Conservation (phyloP, 2,797 vertebrate genomes). For the Xenops minutus region DNA sequence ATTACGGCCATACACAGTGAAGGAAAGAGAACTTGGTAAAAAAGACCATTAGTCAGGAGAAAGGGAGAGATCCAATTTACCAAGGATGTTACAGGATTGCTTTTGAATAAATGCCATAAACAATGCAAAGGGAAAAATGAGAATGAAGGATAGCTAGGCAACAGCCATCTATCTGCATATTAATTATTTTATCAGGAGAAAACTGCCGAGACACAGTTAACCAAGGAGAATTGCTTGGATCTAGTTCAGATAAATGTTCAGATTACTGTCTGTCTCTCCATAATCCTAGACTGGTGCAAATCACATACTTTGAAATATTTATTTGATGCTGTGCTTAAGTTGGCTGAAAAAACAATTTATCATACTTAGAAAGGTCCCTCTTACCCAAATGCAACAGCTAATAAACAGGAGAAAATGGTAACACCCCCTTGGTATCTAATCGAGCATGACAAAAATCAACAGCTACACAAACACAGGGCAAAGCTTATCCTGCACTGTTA, state of each 20-base stretch:
- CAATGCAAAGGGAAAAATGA: conserved; percentile 3
- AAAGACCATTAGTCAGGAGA: background rate
- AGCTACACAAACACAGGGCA: background rate
- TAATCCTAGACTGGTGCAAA: background rate
- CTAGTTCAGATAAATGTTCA: background rate
- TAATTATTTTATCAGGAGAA: conserved; percentile 36
- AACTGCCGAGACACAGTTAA: conserved; percentile 49
- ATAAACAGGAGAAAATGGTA: background rate
- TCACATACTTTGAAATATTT: conserved; percentile 11
- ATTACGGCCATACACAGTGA: background rate
- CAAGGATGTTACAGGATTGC: background rate
- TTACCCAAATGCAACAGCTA: background rate
- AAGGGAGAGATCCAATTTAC: background rate
- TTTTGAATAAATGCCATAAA: conserved; percentile 40
- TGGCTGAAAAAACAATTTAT: background rate
- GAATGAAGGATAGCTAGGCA: conserved; percentile 9
- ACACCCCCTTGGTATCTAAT: background rate
- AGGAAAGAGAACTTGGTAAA: background rate
- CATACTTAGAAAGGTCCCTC: background rate
- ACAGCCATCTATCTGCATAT: conserved; percentile 9
- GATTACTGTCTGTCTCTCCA: background rate
- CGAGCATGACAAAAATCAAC: background rate
- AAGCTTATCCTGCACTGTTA: background rate
- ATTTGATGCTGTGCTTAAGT: background rate
- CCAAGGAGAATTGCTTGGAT: background rate